Evolutionary conservation across 2,113 vertebrate species (phyloP), one percentile per base, ranked within the genome.

Genomic region (Camelus bactrianus): DNA sequence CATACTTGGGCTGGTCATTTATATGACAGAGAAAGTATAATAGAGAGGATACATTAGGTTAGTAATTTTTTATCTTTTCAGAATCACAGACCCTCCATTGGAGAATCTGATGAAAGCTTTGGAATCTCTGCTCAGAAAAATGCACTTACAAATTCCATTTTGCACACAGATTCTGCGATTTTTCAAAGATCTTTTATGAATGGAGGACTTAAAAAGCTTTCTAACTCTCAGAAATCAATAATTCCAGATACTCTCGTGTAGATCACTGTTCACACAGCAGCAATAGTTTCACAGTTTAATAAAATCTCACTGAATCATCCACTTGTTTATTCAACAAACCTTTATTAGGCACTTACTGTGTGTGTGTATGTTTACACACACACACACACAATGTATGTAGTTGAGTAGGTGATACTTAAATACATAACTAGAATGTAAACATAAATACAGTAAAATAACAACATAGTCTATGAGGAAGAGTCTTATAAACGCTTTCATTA

Each of bases 241-340:
- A 80, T 83, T 89, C 32, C 24, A 65, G 62, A 86, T 84, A 73
- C 22, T 91, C 6, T 80, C 32, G 54, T 35, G 20, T 38, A 96
- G 42, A 54, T 89, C 17, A 70, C 16, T 91, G 42, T 96, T 93
- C 81, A 90, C 28, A 82, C 3, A 56, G 46, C 19, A 24, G 24
- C 8, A 38, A 1, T 58, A 73, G n/a, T 76, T 90, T 87, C 9
- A 79, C 65, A 48, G 50, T 84, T 92, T 64, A 85, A 6, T 93
- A 83, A 90, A 92, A 81, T 69, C 58, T 96, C n/a, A 67, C 38
- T 73, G 58, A 83, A 48, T 67, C 50, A 58, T 93, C 14, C 22
- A 70, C 82, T 85, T 85, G 58, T 94, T 94, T 90, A 81, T 79
- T 81, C 46, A 93, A 20, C 24, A 75, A 91, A 17, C 72, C 96